Conservation (phyloP, 2,888 invertebrate genomes). For the Labia minor region DNA sequence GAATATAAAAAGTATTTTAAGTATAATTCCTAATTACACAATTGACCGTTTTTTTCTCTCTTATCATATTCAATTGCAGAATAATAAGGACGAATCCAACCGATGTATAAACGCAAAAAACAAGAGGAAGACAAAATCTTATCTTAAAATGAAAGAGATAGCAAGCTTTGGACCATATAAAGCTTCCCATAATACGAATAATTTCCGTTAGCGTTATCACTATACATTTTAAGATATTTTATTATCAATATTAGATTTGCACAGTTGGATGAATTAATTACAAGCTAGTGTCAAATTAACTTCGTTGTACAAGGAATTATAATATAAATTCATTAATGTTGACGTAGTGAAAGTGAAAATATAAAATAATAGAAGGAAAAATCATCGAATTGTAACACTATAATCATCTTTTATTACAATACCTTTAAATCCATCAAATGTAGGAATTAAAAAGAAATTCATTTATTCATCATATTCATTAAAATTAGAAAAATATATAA, state of each 20-base stretch:
- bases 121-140: too few species aligned
- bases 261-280: not conserved
- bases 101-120: too few species aligned
- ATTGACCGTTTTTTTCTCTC: too few species aligned
- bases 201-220: too few species aligned
- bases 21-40: too few species aligned
- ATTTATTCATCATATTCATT: not conserved
- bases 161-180: too few species aligned
- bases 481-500: not conserved
- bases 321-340: not conserved
- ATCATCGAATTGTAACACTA: not conserved
- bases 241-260: not conserved
- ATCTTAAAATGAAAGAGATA: too few species aligned
- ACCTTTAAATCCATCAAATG: not conserved
- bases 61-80: too few species aligned
- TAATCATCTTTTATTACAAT: slow-evolving; percentile 2
- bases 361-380: not conserved
- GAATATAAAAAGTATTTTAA: too few species aligned
- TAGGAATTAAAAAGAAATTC: not conserved
- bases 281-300: not conserved
- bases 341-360: not conserved
- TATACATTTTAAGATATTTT: not conserved
- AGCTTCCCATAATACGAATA: too few species aligned
- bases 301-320: not conserved
- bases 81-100: too few species aligned